Evolutionary conservation across 2,888 invertebrate genomes (phyloP).

Genomic region (Nudaria mundana): DNA sequence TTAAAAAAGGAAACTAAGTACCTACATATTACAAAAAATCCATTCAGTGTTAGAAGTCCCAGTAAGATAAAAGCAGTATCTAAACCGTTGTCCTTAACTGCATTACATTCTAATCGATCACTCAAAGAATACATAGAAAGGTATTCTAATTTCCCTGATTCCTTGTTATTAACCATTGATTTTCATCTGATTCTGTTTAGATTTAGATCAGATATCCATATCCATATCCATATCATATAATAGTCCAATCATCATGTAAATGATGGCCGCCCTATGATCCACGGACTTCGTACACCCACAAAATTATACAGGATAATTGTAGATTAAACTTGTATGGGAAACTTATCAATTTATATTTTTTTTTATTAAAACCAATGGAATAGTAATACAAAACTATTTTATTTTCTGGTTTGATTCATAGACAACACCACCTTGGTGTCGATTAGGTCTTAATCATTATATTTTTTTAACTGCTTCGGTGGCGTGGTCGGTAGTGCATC

Average conservation of each 20-base stretch:
- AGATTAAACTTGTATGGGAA: conserved; percentile 14
- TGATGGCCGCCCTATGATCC: conserved; percentile 35
- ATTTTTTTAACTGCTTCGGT: no score
- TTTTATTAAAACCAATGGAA: conserved; percentile 3
- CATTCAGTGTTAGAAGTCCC: no score
- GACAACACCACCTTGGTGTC: no score
- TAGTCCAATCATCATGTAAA: conserved; percentile 25
- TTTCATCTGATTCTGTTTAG: conserved; percentile 18
- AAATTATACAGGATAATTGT: conserved; percentile 23
- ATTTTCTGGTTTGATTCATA: no score
- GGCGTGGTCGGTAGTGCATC: no score
- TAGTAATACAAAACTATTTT: no score
- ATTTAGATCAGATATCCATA: conserved; percentile 21
- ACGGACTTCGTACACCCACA: conserved; percentile 20
- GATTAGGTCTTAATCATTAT: no score
- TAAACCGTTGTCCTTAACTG: conserved; percentile 6
- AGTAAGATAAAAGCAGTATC: no score
- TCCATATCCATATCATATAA: no score
- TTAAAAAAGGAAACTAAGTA: no score
- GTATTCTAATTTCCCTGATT: conserved; percentile 24
- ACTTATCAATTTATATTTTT: conserved; percentile 28
- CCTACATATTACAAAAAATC: no score
- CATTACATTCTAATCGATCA: conserved; percentile 11
- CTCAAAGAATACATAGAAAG: conserved; percentile 10
- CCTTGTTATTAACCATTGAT: conserved; percentile 27